A percentile compares a stretch with the other conserved stretches of the same genome.
Conservation (phyloP, 2,113 vertebrate genomes). For the Python bivittatus region DNA sequence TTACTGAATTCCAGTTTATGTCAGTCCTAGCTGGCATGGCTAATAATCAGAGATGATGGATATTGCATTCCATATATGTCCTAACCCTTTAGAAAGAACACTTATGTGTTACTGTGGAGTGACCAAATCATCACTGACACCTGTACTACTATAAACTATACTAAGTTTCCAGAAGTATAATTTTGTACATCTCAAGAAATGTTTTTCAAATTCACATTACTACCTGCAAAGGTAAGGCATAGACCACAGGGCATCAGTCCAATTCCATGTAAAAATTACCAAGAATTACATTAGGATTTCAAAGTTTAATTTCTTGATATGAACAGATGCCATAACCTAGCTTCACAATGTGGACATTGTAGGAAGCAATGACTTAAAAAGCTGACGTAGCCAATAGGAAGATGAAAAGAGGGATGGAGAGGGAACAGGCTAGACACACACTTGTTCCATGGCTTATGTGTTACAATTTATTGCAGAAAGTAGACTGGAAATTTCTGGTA, state of each 20-base stretch:
- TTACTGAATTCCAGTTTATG: background rate
- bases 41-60: background rate
- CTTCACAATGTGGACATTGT: background rate
- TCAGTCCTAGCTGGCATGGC: background rate
- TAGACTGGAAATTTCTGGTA: background rate
- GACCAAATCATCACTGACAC: background rate
- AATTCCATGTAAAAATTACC: background rate
- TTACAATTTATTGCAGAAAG: background rate
- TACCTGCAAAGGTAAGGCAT: background rate
- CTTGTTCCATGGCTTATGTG: background rate
- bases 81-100: background rate
- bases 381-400: background rate
- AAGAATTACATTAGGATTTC: background rate
- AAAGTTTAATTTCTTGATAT: background rate
- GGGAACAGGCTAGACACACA: background rate
- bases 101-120: background rate
- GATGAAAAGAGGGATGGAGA: background rate
- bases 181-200: background rate
- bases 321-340: background rate
- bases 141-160: background rate
- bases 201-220: no score
- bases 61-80: background rate
- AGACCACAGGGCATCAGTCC: background rate
- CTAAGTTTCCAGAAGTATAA: background rate
- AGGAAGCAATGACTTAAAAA: background rate